A percentile compares a stretch with the other conserved stretches of the same genome.
Evolutionary conservation across 2,113 vertebrate genomes (phyloP).

Genomic region (Arizona elegans): DNA sequence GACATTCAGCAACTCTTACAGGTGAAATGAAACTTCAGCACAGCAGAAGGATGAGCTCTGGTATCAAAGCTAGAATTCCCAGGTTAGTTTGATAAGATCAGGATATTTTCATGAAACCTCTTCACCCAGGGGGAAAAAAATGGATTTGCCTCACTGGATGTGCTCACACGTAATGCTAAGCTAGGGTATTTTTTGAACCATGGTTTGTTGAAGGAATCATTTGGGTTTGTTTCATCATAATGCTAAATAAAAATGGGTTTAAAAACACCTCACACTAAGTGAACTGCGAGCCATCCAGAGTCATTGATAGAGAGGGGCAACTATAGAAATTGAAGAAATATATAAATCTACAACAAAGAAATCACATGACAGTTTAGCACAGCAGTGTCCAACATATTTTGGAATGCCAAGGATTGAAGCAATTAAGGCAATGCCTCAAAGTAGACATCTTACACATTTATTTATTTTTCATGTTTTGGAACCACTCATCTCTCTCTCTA

Average conservation of each 20-base stretch:
- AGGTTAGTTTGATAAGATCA: neutral
- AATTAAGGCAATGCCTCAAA: neutral
- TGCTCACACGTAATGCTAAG: neutral
- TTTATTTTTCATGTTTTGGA: neutral
- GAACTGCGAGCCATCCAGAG: too few relatives aligned
- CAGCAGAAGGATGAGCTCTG: neutral
- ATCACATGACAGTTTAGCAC: neutral
- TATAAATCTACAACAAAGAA: neutral
- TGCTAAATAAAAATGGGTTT: neutral
- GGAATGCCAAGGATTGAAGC: neutral
- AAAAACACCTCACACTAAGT: neutral
- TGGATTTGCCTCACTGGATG: neutral
- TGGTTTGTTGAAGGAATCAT: neutral
- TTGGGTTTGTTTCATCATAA: neutral
- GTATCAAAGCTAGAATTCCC: neutral
- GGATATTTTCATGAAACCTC: neutral
- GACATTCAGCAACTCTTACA: neutral
- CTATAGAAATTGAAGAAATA: too few relatives aligned
- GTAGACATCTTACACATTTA: neutral
- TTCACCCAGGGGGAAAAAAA: neutral
- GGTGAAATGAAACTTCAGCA: neutral
- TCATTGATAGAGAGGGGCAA: too few relatives aligned
- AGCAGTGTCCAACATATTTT: neutral
- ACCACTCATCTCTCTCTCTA: neutral
- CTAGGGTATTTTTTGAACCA: neutral